Evolutionary conservation across 2,888 invertebrate genomes (phyloP).

Genomic region (Rosalia funebris): DNA sequence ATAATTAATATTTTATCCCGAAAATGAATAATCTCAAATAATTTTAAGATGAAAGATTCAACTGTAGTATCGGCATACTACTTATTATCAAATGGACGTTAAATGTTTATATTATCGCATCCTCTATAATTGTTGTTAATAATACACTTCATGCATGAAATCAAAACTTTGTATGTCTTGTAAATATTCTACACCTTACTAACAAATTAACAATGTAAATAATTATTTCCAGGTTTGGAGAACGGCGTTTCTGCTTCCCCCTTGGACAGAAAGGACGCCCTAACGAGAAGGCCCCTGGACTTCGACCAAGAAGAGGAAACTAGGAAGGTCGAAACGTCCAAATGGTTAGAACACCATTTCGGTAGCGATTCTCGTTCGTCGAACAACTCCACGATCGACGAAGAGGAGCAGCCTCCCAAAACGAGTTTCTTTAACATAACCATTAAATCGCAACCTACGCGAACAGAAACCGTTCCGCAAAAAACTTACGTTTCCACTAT

Average conservation of each 20-base stretch:
- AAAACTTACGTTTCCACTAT: conserved; percentile 49
- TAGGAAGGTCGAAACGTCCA: conserved; percentile 87
- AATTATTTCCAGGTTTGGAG: conserved; percentile 50
- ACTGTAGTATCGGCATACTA: no score
- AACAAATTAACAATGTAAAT: conserved; percentile 9
- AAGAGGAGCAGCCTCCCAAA: conserved; percentile 70
- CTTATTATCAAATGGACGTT: no score
- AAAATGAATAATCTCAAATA: no score
- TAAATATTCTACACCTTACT: background rate
- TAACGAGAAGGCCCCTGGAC: conserved; percentile 83
- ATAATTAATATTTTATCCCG: no score
- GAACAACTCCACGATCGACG: conserved; percentile 74
- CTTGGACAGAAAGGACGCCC: conserved; percentile 80
- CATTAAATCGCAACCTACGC: conserved; percentile 73
- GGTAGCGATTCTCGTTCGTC: conserved; percentile 87
- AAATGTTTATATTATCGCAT: no score
- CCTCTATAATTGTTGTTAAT: no score
- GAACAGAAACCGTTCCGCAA: conserved; percentile 54
- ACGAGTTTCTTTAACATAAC: conserved; percentile 82
- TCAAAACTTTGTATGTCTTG: no score
- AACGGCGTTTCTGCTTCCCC: conserved; percentile 52
- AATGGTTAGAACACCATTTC: conserved; percentile 92
- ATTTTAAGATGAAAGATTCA: no score
- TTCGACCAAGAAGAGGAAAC: conserved; percentile 90
- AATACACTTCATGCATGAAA: no score